Conservation (phyloP, 92 coral and sea anemone genomes). For the Actinernus sp. region DNA sequence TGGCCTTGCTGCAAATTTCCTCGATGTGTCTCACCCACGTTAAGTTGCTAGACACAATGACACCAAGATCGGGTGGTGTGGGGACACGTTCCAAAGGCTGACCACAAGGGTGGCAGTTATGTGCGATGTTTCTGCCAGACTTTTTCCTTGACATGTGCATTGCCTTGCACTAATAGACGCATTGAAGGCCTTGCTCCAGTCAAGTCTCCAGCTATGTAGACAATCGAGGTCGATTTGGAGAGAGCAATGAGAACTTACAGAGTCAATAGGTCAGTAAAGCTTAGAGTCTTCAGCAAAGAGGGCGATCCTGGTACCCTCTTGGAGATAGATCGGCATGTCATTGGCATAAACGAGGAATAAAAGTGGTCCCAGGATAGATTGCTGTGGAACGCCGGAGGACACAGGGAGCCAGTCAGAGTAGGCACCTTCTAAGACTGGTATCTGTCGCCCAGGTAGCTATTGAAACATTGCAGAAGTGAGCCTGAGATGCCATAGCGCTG, state of each 20-base stretch:
- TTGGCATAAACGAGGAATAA: conserved; percentile 50
- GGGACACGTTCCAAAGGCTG: conserved; percentile 25
- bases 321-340: conserved; percentile 37
- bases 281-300: conserved; percentile 56
- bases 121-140: conserved; percentile 7
- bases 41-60: too few relatives aligned
- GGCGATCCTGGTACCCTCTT: conserved; percentile 24
- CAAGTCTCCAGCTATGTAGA: conserved; percentile 6
- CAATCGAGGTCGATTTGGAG: conserved; percentile 3
- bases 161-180: conserved; percentile 14
- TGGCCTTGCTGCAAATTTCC: too few relatives aligned
- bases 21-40: too few relatives aligned
- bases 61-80: conserved; percentile 39
- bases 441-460: conserved; percentile 33
- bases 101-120: conserved; percentile 32
- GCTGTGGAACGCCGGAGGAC: conserved; percentile 56
- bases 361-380: conserved; percentile 60
- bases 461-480: conserved; percentile 22
- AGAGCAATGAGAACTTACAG: background rate
- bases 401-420: conserved; percentile 58
- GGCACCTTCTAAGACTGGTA: conserved; percentile 14
- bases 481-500: conserved; percentile 31
- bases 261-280: conserved; percentile 23
- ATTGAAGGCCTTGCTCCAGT: conserved; percentile 3
- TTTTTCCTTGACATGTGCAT: conserved; percentile 42